phyloP scores from a whole-genome alignment of 2,888 invertebrate species.

The Odontomyia ornata region DNA sequence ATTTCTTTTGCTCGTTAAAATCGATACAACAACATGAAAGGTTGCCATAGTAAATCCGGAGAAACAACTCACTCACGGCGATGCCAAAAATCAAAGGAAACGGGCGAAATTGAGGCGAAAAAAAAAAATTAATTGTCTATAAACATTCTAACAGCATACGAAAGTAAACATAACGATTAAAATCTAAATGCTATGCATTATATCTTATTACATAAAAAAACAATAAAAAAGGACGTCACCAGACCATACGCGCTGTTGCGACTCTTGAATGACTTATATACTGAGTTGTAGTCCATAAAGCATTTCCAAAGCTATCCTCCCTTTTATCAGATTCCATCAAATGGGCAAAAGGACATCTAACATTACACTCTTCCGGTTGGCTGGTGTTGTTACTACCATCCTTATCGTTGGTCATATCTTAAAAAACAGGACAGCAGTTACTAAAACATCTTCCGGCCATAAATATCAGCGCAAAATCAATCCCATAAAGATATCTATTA shows the following conservation, averaged over 20 bases:
- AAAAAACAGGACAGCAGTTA: constrained; percentile 27
- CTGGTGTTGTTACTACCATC: background rate
- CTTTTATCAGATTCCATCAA: constrained; percentile 1
- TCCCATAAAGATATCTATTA: constrained; percentile 39
- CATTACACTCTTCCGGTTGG: background rate
- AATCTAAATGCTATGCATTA: constrained; percentile 24
- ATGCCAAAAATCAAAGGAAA: too few relatives aligned
- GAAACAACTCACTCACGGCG: too few relatives aligned
- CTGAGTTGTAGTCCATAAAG: constrained; percentile 25
- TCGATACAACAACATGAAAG: too few relatives aligned
- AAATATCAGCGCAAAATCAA: constrained; percentile 42
- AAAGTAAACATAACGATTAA: constrained; percentile 18
- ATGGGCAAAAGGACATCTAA: constrained; percentile 8
- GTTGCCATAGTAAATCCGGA: too few relatives aligned
- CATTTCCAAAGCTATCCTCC: background rate
- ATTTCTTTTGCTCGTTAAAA: too few relatives aligned
- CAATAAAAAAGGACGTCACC: background rate
- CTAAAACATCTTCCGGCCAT: constrained; percentile 40
- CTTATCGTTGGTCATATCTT: constrained; percentile 21
- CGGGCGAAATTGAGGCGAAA: too few relatives aligned
- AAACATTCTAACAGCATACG: too few relatives aligned
- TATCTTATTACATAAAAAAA: background rate
- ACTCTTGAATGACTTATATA: background rate
- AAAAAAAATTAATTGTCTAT: too few relatives aligned
- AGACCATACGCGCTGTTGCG: background rate